phyloP scores from a whole-genome alignment of 2,113 vertebrate species.

The Podilymbus podiceps region DNA sequence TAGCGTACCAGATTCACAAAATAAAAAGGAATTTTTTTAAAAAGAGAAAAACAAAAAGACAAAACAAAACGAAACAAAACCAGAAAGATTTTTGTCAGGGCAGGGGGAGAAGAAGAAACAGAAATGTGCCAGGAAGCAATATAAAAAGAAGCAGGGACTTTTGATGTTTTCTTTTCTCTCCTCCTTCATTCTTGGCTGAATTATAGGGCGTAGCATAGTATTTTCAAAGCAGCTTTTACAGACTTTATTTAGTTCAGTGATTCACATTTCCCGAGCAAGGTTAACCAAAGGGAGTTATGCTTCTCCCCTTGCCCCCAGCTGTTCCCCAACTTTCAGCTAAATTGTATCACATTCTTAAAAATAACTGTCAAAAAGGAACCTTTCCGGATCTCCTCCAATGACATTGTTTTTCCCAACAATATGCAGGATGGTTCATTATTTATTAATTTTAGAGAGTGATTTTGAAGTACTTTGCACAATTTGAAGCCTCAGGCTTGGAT shows the following conservation, averaged over 20 bases:
- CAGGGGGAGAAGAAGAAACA: neutral
- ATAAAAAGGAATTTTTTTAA: neutral
- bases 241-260: constrained; percentile 54
- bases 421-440: neutral
- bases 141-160: constrained; percentile 43
- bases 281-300: neutral
- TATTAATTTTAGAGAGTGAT: neutral
- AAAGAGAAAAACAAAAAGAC: neutral
- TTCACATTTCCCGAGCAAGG: constrained; percentile 35
- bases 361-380: constrained; percentile 10
- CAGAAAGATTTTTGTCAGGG: neutral
- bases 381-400: neutral
- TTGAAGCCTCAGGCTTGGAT: neutral
- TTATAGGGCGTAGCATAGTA: constrained; percentile 31
- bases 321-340: neutral
- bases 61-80: neutral
- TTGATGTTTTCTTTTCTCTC: constrained; percentile 42
- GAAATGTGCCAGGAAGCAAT: constrained; percentile 38
- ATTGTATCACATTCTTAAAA: neutral
- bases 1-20: neutral
- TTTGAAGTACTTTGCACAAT: neutral
- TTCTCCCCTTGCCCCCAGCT: neutral
- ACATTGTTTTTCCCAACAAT: neutral
- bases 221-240: constrained; percentile 38
- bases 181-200: constrained; percentile 29